phyloP scores from a whole-genome alignment of 35 echinoderm and acorn worm genomes.

The Chiridota heheva region DNA sequence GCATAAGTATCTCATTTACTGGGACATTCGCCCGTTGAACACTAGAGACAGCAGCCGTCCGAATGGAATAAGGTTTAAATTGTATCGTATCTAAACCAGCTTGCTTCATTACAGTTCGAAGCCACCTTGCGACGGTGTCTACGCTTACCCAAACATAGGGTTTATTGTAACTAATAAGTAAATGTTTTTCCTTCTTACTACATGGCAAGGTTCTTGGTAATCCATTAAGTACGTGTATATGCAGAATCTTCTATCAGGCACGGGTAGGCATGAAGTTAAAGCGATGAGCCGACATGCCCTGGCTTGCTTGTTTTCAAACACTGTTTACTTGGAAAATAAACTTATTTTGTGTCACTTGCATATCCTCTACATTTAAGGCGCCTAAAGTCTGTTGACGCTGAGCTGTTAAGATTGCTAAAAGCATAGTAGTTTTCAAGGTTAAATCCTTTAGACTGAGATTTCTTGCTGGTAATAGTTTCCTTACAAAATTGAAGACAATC shows the following conservation, averaged over 20 bases:
- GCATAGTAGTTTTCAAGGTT: constrained; percentile 48
- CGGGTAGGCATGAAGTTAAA: constrained; percentile 45
- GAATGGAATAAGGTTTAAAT: constrained; percentile 23
- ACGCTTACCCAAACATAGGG: background rate
- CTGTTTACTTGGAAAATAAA: constrained; percentile 5
- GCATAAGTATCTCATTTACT: constrained; percentile 28
- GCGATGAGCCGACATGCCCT: background rate
- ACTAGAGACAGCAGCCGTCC: constrained; percentile 12
- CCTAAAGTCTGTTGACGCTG: constrained; percentile 50
- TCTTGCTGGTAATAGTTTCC: constrained; percentile 28
- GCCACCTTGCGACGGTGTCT: constrained; percentile 1
- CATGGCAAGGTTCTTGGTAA: constrained; percentile 3
- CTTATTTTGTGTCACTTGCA: background rate
- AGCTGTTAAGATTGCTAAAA: constrained; percentile 47
- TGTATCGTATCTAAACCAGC: constrained; percentile 21
- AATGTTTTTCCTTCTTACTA: constrained; percentile 20
- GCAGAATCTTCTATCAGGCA: constrained; percentile 21
- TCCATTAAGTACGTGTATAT: background rate
- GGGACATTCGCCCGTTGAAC: background rate
- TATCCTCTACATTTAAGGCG: constrained; percentile 27
- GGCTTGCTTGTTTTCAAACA: constrained; percentile 27
- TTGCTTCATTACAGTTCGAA: constrained; percentile 6
- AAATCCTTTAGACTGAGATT: constrained; percentile 47
- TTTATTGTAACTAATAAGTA: constrained; percentile 39
- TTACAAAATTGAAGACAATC: constrained; percentile 49